phyloP scores from a whole-genome alignment of 2,797 vertebrate species.

The Pipistrellus pipistrellus region DNA sequence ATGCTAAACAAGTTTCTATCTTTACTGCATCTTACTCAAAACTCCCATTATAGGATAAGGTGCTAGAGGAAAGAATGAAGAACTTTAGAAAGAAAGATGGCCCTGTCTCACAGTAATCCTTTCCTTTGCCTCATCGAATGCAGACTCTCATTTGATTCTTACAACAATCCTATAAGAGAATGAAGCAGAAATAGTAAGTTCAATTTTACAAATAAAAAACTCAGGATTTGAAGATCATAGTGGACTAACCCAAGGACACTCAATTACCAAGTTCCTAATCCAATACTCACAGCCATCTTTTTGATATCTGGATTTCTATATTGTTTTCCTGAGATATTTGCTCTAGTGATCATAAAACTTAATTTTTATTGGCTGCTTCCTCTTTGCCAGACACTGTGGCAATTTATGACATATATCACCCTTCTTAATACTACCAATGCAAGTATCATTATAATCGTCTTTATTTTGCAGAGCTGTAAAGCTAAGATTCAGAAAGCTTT shows the following conservation, averaged over 20 bases:
- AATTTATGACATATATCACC: neutral
- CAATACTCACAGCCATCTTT: neutral
- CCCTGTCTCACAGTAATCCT: no score
- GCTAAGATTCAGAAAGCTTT: slow-evolving; percentile 21
- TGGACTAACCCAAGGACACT: neutral
- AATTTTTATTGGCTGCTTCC: neutral
- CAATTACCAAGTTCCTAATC: neutral
- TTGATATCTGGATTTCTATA: no score
- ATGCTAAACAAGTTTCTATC: neutral
- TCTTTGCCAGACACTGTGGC: neutral
- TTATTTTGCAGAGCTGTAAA: slow-evolving; percentile 20
- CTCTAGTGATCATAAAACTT: neutral
- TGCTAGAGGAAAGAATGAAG: neutral
- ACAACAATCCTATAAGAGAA: neutral
- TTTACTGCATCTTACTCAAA: neutral
- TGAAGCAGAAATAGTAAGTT: neutral
- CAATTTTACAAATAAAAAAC: neutral
- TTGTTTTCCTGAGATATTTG: neutral
- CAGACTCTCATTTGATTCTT: neutral
- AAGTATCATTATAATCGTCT: neutral
- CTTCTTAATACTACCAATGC: neutral
- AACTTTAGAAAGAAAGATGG: neutral
- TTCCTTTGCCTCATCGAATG: neutral
- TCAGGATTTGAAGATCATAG: neutral
- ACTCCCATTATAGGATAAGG: neutral